A percentile compares a stretch with the other conserved stretches of the same genome.
phyloP scores from a whole-genome alignment of 2,797 vertebrate species.

The Monodelphis domestica region DNA sequence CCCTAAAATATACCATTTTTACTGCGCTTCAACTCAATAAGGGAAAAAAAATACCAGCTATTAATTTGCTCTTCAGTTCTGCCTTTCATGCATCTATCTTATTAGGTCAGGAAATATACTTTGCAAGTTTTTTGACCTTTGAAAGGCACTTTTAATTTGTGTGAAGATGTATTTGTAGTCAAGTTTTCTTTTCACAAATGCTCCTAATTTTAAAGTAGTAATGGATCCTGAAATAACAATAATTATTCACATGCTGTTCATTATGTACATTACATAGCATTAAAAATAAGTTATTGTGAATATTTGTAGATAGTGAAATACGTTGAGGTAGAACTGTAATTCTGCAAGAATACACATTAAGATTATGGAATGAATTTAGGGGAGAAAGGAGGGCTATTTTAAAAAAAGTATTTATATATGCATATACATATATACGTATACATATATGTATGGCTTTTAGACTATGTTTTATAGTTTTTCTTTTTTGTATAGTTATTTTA shows the following conservation, averaged over 20 bases:
- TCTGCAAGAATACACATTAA: constrained; percentile 78
- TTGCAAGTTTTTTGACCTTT: constrained; percentile 67
- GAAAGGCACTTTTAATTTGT: constrained; percentile 77
- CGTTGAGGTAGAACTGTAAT: constrained; percentile 80
- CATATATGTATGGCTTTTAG: constrained; percentile 73
- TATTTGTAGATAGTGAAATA: constrained; percentile 76
- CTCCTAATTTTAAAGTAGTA: constrained; percentile 74
- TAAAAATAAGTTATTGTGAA: constrained; percentile 70
- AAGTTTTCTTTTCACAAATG: constrained; percentile 72
- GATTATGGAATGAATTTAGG: constrained; percentile 71
- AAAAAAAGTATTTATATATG: constrained; percentile 58
- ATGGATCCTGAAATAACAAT: constrained; percentile 64
- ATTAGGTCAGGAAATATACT: constrained; percentile 80
- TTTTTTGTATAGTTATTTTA: constrained; percentile 84
- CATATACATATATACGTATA: constrained; percentile 64
- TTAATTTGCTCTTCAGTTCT: constrained; percentile 81
- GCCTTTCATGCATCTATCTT: constrained; percentile 82
- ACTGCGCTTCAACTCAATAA: constrained; percentile 96
- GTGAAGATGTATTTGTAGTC: constrained; percentile 78
- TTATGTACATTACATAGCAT: constrained; percentile 45
- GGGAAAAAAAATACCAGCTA: constrained; percentile 89
- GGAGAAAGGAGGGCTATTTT: constrained; percentile 66
- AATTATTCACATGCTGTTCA: constrained; percentile 69
- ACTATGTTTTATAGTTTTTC: constrained; percentile 82
- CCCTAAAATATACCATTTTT: constrained; percentile 93